Evolutionary conservation across 2,888 invertebrate species (phyloP).

Genomic region (Mesorhabditis spiculigera): DNA sequence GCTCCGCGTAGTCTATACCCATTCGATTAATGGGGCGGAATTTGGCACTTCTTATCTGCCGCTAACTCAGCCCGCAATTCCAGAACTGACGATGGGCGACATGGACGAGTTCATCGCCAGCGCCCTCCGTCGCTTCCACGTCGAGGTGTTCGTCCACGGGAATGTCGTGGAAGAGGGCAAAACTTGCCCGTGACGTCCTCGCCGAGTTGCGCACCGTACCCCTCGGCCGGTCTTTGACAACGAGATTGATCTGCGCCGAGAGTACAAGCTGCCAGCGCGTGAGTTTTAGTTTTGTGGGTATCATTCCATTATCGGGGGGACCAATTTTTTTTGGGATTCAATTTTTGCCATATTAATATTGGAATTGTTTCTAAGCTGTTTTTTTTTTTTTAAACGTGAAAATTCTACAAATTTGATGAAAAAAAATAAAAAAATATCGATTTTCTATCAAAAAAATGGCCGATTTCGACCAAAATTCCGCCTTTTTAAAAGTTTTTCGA

Average conservation of each 20-base stretch:
- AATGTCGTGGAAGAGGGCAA: constrained; percentile 67
- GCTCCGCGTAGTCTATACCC: too few species aligned
- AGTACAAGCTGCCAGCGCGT: constrained; percentile 59
- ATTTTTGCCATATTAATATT: too few species aligned
- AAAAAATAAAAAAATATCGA: not conserved
- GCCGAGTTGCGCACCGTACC: constrained; percentile 24
- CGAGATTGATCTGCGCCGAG: constrained; percentile 77
- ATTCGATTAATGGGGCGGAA: too few species aligned
- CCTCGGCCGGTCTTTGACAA: constrained; percentile 74
- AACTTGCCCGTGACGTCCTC: not conserved
- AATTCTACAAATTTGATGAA: constrained; percentile 12
- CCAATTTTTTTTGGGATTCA: too few species aligned
- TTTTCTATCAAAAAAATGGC: not conserved
- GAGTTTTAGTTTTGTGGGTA: too few species aligned
- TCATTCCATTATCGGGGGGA: too few species aligned
- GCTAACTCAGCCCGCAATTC: too few species aligned
- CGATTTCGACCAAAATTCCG: not conserved
- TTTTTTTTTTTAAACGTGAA: too few species aligned
- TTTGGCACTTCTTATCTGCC: too few species aligned
- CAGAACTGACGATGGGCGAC: constrained; percentile 76
- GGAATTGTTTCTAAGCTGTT: too few species aligned
- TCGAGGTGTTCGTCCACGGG: constrained; percentile 85
- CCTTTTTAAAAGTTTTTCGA: not conserved
- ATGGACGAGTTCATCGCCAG: constrained; percentile 76
- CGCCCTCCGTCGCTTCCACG: constrained; percentile 77